These are phyloP conservation scores for Callorhinus ursinus DNA, from an alignment of 2,113 vertebrate species.

Conservation along the genomic window DNA sequence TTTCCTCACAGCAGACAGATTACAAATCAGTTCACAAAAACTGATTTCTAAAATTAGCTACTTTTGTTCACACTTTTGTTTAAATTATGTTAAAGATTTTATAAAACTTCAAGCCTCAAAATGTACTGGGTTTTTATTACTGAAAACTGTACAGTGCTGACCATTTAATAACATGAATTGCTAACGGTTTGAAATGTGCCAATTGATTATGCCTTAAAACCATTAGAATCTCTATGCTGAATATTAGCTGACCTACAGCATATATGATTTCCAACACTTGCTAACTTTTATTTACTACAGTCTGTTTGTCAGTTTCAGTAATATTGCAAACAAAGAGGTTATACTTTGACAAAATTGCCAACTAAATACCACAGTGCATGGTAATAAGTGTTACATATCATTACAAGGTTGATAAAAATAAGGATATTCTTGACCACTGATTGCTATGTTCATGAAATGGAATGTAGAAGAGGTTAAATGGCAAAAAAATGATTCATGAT, in stretches of 20 bases:
- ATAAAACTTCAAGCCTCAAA: conserved; percentile 22
- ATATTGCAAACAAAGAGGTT: conserved; percentile 42
- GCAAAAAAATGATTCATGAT: conserved; percentile 58
- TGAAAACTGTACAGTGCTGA: background rate
- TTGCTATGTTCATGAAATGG: conserved; percentile 60
- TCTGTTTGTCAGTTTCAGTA: conserved; percentile 37
- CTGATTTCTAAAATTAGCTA: conserved; percentile 53
- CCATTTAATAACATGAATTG: conserved; percentile 20
- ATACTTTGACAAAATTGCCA: conserved; percentile 57
- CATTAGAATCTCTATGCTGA: conserved; percentile 34
- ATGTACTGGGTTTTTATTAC: conserved; percentile 40
- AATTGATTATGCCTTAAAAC: background rate
- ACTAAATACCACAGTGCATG: conserved; percentile 34
- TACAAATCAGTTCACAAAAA: conserved; percentile 60
- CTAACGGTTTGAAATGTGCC: conserved; percentile 12
- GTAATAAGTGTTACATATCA: conserved; percentile 49
- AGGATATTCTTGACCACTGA: conserved; percentile 66
- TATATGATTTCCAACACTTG: conserved; percentile 51
- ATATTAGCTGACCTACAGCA: conserved; percentile 45
- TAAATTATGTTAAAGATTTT: conserved; percentile 65
- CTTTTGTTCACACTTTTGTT: conserved; percentile 66
- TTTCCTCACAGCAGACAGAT: conserved; percentile 38
- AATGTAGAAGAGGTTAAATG: conserved; percentile 51
- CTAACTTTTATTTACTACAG: conserved; percentile 61
- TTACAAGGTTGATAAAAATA: background rate